Evolutionary conservation across 2,888 invertebrate species (phyloP), one percentile per base, ranked within the genome.

Genomic region (Augiades crinisus): DNA sequence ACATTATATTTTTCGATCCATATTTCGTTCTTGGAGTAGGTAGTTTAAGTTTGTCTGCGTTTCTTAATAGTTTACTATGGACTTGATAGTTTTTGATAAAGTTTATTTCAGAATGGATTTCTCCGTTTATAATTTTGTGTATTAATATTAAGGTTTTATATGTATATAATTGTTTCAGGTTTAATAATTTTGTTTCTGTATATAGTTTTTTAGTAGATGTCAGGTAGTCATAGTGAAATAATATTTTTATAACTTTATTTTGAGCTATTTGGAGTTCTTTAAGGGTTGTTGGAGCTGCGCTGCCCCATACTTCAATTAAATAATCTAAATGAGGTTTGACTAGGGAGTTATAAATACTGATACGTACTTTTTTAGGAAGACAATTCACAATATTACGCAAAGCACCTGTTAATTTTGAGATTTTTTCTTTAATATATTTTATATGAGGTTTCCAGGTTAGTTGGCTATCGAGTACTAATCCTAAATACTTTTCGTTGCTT

Each of bases 201-300:
- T 38, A 38, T 14, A 38, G 3, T 38, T 38, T 38, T 1, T 38
- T 19, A 8, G 38, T 8, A 8, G 14, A 4, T 13, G 38, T 38
- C 3, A 12, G 14, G 6, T 19, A 38, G 7, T 38, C 38, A 8
- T 38, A 38, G 19, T 38, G 17, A 38, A 38, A 38, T 38, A 38
- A 22, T 2, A 38, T 3, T 38, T 38, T 38, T 24, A 38, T 7
- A 8, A 38, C 12, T 38, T 38, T 38, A 22, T 38, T 38, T 22
- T 38, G 22, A 22, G 21, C 12, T 21, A 13, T 38, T 38, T 38
- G 38, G 3, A 38, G 22, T 2, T 38, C 38, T 22, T 38, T 38
- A 5, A 38, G 13, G 1, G 5, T 38, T 38, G 38, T 13, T 38
- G 19, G n/a, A 14, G 19, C 19, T 2, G 38, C 14, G 5, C 12